Percentiles rank a stretch among this genome's conserved stretches.
These are phyloP conservation scores for Mobula birostris DNA, from an alignment of 2,113 vertebrate species.

Conservation along the genomic window DNA sequence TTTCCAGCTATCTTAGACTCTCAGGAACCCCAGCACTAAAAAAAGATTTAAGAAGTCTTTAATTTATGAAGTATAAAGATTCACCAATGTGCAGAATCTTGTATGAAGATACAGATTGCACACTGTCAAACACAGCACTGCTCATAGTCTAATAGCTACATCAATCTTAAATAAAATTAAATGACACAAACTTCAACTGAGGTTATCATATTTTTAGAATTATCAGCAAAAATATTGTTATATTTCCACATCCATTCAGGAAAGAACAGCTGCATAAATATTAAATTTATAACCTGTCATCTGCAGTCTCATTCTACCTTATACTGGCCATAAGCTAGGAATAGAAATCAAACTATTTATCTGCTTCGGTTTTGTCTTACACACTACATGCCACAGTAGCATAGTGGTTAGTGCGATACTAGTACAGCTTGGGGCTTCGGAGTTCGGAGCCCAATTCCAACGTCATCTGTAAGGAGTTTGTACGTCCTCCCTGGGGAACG, in stretches of 20 bases:
- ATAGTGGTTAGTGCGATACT: too few relatives aligned
- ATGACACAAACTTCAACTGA: background rate
- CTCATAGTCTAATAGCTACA: background rate
- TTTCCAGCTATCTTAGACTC: background rate
- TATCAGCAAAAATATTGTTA: conserved; percentile 16
- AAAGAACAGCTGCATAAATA: conserved; percentile 15
- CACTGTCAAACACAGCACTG: background rate
- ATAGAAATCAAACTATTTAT: background rate
- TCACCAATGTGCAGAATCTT: background rate
- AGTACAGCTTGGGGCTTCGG: too few relatives aligned
- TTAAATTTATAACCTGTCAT: conserved; percentile 7
- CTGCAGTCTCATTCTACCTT: background rate
- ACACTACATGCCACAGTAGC: too few relatives aligned
- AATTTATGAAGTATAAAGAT: conserved; percentile 4
- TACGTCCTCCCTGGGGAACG: too few relatives aligned
- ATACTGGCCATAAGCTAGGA: background rate
- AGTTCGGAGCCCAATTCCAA: too few relatives aligned
- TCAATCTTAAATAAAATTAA: conserved; percentile 15
- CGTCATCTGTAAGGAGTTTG: too few relatives aligned
- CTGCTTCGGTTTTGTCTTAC: background rate
- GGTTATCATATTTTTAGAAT: background rate
- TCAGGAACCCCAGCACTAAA: background rate
- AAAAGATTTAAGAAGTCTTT: background rate
- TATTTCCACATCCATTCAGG: background rate
- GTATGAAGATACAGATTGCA: background rate